Evolutionary conservation across 2,113 vertebrate genomes (phyloP).

Genomic region (Sigmodon hispidus): DNA sequence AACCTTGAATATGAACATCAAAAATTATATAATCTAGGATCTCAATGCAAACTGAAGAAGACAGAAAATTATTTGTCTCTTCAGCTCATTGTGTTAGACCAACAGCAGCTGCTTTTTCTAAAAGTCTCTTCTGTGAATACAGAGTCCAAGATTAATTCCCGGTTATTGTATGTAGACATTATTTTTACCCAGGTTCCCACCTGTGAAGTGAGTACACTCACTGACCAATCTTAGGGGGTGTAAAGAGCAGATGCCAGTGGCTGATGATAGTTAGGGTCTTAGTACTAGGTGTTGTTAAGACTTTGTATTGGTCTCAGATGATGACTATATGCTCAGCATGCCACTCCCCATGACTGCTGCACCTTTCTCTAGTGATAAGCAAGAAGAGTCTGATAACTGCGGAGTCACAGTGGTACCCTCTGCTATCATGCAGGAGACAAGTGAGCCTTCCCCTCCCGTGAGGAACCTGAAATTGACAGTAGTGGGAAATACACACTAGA

Average conservation of each 20-base stretch:
- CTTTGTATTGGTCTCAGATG: not conserved
- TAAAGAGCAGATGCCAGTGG: too few species aligned
- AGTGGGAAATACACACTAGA: not conserved
- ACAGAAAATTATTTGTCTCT: not conserved
- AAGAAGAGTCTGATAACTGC: not conserved
- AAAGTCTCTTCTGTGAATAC: not conserved
- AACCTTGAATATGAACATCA: not conserved
- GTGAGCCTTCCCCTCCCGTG: not conserved
- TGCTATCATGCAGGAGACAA: too few species aligned
- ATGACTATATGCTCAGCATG: not conserved
- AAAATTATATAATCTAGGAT: not conserved
- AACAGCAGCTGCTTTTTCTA: not conserved
- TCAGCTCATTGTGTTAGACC: too few species aligned
- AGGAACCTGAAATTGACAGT: rapidly evolving
- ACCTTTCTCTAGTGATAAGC: too few species aligned
- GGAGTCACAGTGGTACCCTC: rapidly evolving
- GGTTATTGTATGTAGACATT: not conserved
- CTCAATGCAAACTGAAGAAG: not conserved
- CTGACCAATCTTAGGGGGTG: not conserved
- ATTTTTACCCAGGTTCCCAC: not conserved
- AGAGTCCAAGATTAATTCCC: not conserved
- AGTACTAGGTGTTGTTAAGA: not conserved
- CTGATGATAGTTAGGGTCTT: not conserved
- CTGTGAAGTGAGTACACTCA: not conserved
- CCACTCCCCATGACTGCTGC: not conserved